Evolutionary conservation across 2,797 vertebrate species (phyloP), one percentile per base, ranked within the genome.

Genomic region (Acridotheres tristis): DNA sequence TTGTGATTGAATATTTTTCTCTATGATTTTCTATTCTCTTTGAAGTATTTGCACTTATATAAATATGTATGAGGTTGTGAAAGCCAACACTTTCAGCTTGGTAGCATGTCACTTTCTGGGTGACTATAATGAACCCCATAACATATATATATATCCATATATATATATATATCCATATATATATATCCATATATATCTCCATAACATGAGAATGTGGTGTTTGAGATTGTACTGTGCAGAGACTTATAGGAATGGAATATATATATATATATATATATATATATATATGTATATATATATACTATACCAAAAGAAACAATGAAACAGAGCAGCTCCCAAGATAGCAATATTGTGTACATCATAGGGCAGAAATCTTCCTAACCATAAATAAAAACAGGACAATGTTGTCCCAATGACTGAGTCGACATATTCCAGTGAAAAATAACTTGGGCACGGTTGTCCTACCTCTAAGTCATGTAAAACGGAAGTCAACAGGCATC

Each of bases 381-480:
- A 30, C 2, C 0, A 0, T 62, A 61, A 79, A 67, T 10, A 48
- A 4, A 26, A 83, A 59, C 15, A 10, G 11, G 16, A 58, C 10
- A 89, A 8, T 25, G 22, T n/a, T 54, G 11, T 27, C 16, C 16
- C 7, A 40, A 4, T 27, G 45, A 53, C 5, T 5, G 2, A 15
- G 6, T 65, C 21, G 72, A 27, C 4, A 7, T 22, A 79, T 27
- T 73, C 7, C 22, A 50, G 23, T 12, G 34, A 38, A 74, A 91
- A 67, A 75, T 23, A 45, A 55, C 30, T 58, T 62, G 12, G 19
- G 13, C 8, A 27, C 2, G 9, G 10, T 6, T 38, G 11, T 18
- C 0, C 0, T 58, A 17, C 25, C 17, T 42, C 1, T 58, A 77
- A 81, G 4, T 67, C 18, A 47, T 9, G 6, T 1, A 20, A 75